Conservation (phyloP, 2,888 invertebrate species). For the Oegoconia quadripuncta region DNA sequence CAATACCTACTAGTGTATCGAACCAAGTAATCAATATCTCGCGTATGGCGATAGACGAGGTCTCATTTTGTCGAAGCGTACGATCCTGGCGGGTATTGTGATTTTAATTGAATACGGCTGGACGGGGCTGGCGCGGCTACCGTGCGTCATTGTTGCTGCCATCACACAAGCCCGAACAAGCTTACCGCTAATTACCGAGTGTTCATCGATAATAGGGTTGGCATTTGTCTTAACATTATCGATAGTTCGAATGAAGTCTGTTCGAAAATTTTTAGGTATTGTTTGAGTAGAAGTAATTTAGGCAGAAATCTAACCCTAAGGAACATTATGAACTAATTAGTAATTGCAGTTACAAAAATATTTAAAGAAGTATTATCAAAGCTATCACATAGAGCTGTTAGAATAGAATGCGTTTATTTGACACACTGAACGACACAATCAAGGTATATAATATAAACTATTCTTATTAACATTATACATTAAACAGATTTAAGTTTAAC, state of each 20-base stretch:
- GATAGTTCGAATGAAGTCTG: not conserved
- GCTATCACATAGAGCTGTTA: no score
- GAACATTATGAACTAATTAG: no score
- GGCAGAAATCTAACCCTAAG: no score
- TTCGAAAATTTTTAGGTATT: no score
- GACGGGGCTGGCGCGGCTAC: conserved; percentile 45
- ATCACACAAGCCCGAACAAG: conserved; percentile 59
- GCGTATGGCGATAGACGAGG: conserved; percentile 2
- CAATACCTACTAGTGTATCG: no score
- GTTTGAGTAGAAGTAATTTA: no score
- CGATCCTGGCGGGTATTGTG: conserved; percentile 28
- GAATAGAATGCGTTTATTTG: no score
- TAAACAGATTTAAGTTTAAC: conserved; percentile 30
- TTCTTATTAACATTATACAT: conserved; percentile 32
- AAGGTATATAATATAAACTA: conserved; percentile 32
- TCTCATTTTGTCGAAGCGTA: conserved; percentile 29
- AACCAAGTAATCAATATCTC: not conserved
- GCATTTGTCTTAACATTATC: not conserved
- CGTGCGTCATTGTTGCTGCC: conserved; percentile 57
- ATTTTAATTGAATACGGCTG: conserved; percentile 61
- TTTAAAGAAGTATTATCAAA: no score
- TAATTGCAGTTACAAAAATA: no score
- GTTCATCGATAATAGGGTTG: conserved; percentile 43
- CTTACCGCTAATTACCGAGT: conserved; percentile 63
- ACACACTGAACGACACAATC: conserved; percentile 21